Evolutionary conservation across 2,113 vertebrate species (phyloP).

Genomic region (Orycteropus afer): DNA sequence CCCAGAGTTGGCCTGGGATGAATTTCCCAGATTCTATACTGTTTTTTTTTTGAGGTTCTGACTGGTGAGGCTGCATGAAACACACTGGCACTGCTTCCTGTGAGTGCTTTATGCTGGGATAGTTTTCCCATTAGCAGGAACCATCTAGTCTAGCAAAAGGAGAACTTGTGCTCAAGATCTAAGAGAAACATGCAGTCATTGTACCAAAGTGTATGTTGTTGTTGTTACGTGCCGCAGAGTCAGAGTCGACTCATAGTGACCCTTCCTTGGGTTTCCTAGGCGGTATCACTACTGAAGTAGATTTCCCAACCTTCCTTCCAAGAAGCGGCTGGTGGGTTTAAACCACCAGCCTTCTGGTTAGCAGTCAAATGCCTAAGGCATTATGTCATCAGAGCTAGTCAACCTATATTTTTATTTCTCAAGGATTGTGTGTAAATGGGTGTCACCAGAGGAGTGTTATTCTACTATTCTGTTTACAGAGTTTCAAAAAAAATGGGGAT

Average conservation of each 20-base stretch:
- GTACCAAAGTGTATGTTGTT: accelerated
- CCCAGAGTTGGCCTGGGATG: not conserved
- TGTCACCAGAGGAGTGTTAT: not conserved
- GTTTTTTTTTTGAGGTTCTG: not conserved
- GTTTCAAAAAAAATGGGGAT: not conserved
- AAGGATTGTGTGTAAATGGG: not conserved
- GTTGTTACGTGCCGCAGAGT: too few species aligned
- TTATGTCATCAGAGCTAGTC: too few species aligned
- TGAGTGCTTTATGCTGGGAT: too few species aligned
- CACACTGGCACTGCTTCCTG: not conserved
- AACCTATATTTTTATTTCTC: not conserved
- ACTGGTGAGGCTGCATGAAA: not conserved
- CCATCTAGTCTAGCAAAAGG: accelerated
- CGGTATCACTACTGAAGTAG: too few species aligned
- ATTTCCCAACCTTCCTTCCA: too few species aligned
- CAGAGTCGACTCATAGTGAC: too few species aligned
- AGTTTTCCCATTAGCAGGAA: not conserved
- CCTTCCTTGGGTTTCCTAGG: too few species aligned
- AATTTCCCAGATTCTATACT: not conserved
- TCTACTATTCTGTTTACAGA: not conserved
- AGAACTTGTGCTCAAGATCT: accelerated
- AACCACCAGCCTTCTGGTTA: too few species aligned
- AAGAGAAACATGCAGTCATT: not conserved
- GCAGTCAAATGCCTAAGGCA: too few species aligned
- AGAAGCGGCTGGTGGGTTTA: too few species aligned